Base-by-base conservation (phyloP, 2,113 vertebrate genomes). In the Cnemophilus loriae region DNA sequence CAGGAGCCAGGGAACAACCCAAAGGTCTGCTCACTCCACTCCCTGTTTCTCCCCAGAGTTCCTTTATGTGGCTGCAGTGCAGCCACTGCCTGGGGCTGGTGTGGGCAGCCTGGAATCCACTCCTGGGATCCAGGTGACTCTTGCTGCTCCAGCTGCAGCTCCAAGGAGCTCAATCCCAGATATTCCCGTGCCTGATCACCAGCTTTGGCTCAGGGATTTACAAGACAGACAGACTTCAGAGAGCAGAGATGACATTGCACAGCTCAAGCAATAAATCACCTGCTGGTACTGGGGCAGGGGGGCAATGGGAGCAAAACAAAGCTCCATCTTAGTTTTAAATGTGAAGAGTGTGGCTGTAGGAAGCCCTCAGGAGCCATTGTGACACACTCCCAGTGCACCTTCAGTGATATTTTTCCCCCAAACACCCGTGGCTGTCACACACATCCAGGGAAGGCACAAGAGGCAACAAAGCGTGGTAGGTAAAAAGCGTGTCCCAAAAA, bases 131-230 rank as follows among this genome's bases (percentile, higher is more conserved):
- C 56, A 23, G 33, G 46, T 16, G 37, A 10, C 35, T 26, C 5
- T 1, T 55, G 41, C 44, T 22, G 27, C 6, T 26, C 37, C 68
- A 69, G 64, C 32, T 69, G 47, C 1, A 55, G 56, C 56, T 68
- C 7, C 57, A 50, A 35, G 37, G 21, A 87, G 68, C 63, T 77
- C 73, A 37, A 0, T 2, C 32, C 55, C 30, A 26, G 39, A 20
- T 1, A 68, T 32, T 21, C 21, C 16, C 1, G 1, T 0, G 5
- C 4, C 44, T 3, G 4, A 27, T 8, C 56, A 87, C 2, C 56
- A 74, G 56, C 49, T 27, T 27, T 47, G 42, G 60, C 71, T 47
- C 39, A 22, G 27, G 17, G 81, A 84, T 73, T 47, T 76, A 23
- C 26, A 16, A 3, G 26, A 47, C 27, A 57, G 28, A 53, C 27